Percentiles rank a stretch among this genome's conserved stretches.
Evolutionary conservation across 1,140 invertebrate species (phyloP).

Genomic region (Drosophila mayri): DNA sequence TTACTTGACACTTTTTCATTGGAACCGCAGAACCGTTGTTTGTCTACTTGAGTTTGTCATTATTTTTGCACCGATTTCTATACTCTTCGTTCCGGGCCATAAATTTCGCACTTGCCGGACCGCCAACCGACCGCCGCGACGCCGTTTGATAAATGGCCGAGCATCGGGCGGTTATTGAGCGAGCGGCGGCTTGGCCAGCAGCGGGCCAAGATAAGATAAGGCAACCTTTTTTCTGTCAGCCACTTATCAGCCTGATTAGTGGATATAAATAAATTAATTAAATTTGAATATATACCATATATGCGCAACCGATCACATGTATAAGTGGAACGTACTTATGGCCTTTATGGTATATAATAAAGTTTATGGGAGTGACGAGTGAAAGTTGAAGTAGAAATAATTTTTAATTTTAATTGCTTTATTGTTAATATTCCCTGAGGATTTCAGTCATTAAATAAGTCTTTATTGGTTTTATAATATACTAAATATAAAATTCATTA

Average conservation of each 20-base stretch:
- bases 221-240: conserved; percentile 41
- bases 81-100: conserved; percentile 14
- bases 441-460: not conserved
- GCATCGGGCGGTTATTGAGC: conserved; percentile 41
- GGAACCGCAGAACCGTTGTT: conserved; percentile 36
- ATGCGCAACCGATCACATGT: conserved; percentile 16
- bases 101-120: conserved; percentile 35
- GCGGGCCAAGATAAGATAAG: conserved; percentile 26
- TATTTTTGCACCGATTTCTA: conserved; percentile 22
- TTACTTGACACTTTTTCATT: conserved; percentile 43
- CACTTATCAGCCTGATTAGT: conserved; percentile 71
- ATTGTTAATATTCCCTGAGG: too few species aligned
- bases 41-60: conserved; percentile 43
- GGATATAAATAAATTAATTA: conserved; percentile 84
- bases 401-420: not conserved
- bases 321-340: not conserved
- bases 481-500: conserved; percentile 1
- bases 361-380: conserved; percentile 13
- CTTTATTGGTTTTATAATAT: not conserved
- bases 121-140: conserved; percentile 29
- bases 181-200: conserved; percentile 9
- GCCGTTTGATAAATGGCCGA: conserved; percentile 31
- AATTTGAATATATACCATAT: conserved; percentile 65
- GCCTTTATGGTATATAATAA: not conserved
- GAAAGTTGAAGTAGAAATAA: not conserved